Percentiles rank a stretch among this genome's conserved stretches.
phyloP scores from a whole-genome alignment of 2,797 vertebrate species.

The Pelobates cultripes region DNA sequence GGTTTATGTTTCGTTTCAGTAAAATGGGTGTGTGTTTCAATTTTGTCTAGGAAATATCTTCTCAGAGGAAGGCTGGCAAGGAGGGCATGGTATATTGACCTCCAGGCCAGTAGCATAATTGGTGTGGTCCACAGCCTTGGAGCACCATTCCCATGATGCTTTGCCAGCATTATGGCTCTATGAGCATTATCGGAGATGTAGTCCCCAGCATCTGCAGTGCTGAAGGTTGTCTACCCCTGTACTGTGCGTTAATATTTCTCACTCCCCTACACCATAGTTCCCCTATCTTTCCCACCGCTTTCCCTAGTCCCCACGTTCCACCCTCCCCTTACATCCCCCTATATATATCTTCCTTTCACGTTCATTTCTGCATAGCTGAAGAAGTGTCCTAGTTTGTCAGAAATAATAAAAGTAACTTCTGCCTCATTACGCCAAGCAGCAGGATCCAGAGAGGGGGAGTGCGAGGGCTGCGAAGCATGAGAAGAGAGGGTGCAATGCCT shows the following conservation, averaged over 20 bases:
- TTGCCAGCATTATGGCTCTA: too few species aligned
- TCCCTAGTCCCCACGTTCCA: not conserved
- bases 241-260: not conserved
- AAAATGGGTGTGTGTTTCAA: too few species aligned
- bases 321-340: slow-evolving; percentile 15
- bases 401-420: slow-evolving; percentile 56
- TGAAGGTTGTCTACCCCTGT: too few species aligned
- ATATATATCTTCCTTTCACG: slow-evolving; percentile 46
- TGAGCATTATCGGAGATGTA: too few species aligned
- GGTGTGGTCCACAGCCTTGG: too few species aligned
- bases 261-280: not conserved
- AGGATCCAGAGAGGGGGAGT: slow-evolving; percentile 28
- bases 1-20: too few species aligned
- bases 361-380: slow-evolving; percentile 53
- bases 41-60: too few species aligned
- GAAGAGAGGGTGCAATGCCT: slow-evolving; percentile 24
- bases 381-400: slow-evolving; percentile 57
- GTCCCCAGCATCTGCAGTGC: too few species aligned
- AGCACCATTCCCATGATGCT: too few species aligned
- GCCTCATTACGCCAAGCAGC: slow-evolving; percentile 56
- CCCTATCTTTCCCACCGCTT: slow-evolving; percentile 2
- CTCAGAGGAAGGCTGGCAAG: too few species aligned
- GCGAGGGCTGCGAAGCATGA: slow-evolving; percentile 7
- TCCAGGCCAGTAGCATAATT: too few species aligned
- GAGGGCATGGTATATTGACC: too few species aligned